A percentile compares a stretch with the other conserved stretches of the same genome.
Conservation (phyloP, 1,140 invertebrate species). For the Aphelinus atriplicis region DNA sequence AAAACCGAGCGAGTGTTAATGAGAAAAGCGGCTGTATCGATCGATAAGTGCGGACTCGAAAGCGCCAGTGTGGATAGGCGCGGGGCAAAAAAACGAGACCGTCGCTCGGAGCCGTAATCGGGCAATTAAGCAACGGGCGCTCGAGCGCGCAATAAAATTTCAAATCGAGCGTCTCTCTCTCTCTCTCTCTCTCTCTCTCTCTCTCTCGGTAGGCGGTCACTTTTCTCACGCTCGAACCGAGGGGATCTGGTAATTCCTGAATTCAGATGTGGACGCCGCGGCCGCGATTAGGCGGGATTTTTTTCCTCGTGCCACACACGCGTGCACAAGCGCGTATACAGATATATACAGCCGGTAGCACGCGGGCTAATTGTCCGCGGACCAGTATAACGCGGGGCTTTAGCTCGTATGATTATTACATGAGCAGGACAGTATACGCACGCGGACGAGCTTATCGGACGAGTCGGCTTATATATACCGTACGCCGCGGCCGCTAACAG, state of each 20-base stretch:
- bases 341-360: no score
- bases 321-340: no score
- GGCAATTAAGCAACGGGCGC: constrained; percentile 10
- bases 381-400: background rate
- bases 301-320: background rate
- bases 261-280: background rate
- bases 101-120: background rate
- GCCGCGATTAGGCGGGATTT: background rate
- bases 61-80: no score
- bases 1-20: constrained; percentile 30
- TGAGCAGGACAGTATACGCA: background rate
- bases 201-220: no score
- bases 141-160: constrained; percentile 4
- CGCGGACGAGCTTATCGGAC: constrained; percentile 18
- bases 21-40: background rate
- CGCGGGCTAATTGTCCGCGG: constrained; percentile 12
- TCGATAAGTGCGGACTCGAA: no score
- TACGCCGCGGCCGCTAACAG: no score
- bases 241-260: constrained; percentile 24
- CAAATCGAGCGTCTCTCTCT: background rate
- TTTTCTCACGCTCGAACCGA: no score
- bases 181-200: no score
- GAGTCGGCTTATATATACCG: background rate
- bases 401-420: constrained; percentile 25
- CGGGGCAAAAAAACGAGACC: background rate